These are phyloP conservation scores for Alcedo atthis DNA, from an alignment of 2,797 vertebrate species.

Conservation along the genomic window DNA sequence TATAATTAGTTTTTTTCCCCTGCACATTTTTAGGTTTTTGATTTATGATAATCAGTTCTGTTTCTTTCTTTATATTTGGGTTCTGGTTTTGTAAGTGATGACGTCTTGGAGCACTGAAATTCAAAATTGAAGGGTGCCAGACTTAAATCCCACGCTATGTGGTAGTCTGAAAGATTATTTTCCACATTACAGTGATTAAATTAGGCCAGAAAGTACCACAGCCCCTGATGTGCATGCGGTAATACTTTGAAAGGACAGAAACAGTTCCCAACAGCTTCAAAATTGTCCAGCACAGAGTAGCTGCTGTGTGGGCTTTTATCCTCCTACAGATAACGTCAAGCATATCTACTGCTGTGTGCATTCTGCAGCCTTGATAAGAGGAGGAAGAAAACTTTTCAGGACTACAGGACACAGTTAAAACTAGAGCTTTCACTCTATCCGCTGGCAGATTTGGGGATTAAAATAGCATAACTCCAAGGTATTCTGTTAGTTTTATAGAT, in stretches of 20 bases:
- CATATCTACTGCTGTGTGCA: conserved; percentile 44
- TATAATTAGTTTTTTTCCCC: too few relatives aligned
- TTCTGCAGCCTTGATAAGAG: conserved; percentile 51
- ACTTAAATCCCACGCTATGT: conserved; percentile 13
- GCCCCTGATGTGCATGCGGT: conserved; percentile 26
- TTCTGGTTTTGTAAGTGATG: not conserved
- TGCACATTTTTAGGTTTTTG: not conserved
- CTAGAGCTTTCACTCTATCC: conserved; percentile 28
- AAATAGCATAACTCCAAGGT: not conserved
- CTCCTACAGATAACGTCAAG: conserved; percentile 40
- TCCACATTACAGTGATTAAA: conserved; percentile 58
- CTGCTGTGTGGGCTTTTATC: conserved; percentile 55
- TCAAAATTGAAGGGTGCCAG: conserved; percentile 38
- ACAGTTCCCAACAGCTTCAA: conserved; percentile 42
- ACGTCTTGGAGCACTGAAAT: conserved; percentile 15
- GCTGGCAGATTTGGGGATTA: not conserved
- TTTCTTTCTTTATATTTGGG: not conserved
- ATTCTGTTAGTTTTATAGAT: not conserved
- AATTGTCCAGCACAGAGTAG: conserved; percentile 45
- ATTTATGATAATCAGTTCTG: not conserved
- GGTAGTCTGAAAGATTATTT: conserved; percentile 60
- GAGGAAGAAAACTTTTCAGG: conserved; percentile 55
- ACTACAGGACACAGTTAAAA: conserved; percentile 36
- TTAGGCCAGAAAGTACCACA: conserved; percentile 41
- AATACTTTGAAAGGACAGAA: conserved; percentile 65